Evolutionary conservation across 2,888 invertebrate species (phyloP).

Genomic region (Sinotaia quadrata): DNA sequence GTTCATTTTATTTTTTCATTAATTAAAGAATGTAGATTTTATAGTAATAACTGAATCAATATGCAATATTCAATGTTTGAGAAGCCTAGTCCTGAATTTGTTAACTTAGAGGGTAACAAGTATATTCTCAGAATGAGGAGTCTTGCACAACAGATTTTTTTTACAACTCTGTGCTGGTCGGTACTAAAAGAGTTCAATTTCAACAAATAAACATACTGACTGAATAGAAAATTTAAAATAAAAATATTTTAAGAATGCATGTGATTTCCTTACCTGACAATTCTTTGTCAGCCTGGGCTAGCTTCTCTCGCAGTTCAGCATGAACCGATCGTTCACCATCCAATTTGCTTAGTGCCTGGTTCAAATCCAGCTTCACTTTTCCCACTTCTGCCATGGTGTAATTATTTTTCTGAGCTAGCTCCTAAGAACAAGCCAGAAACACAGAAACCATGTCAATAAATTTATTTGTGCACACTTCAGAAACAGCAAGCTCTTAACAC

Average conservation of each 20-base stretch:
- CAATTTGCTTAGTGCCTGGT: slow-evolving; percentile 55
- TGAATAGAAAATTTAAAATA: too few species aligned
- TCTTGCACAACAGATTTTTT: too few species aligned
- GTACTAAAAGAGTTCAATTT: too few species aligned
- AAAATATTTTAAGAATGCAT: neutral
- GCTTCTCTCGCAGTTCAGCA: slow-evolving; percentile 62
- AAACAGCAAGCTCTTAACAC: neutral
- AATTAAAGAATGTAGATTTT: too few species aligned
- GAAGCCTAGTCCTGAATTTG: too few species aligned
- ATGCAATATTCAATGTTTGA: too few species aligned
- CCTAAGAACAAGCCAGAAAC: slow-evolving; percentile 46
- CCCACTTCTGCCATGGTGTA: slow-evolving; percentile 67
- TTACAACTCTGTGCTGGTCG: too few species aligned
- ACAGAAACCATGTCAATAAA: neutral
- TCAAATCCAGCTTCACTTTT: slow-evolving; percentile 65
- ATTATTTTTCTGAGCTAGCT: slow-evolving; percentile 67
- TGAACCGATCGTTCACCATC: slow-evolving; percentile 64
- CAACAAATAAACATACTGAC: too few species aligned
- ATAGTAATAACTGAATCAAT: too few species aligned
- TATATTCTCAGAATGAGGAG: too few species aligned
- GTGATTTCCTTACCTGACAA: slow-evolving; percentile 53
- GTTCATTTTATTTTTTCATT: too few species aligned
- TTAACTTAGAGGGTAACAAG: too few species aligned
- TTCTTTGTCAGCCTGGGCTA: slow-evolving; percentile 62
- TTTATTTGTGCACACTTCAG: neutral